Base-by-base conservation (phyloP, 2,888 invertebrate species). In the Euphydryas editha region DNA sequence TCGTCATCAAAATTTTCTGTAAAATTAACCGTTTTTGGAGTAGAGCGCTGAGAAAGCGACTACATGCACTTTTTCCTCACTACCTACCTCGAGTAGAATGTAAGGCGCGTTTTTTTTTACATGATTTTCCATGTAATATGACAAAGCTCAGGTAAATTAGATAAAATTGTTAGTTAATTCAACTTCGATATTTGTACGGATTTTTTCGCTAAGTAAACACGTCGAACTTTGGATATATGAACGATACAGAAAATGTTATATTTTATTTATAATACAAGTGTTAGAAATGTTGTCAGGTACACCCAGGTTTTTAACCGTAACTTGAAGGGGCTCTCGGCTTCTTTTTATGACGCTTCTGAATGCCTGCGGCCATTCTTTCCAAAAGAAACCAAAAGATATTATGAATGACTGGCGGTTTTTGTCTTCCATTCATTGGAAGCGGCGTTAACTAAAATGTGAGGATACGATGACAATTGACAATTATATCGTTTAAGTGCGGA, bases 331-430 rank as follows among this genome's bases (percentile, higher is more conserved):
- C 65, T 65, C 67, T 71, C 67, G 61, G 59, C 71, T 64, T 71
- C 68, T 71, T 72, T 73, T 73, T 74, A 67, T 70, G 65, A 70
- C 62, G 54, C 67, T 70, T 67, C 55, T 46, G 58, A 67, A 55
- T 65, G 69, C 73, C 76, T 67, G 75, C 73, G 72, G 75, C 72
- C 58, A 68, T 63, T 62, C 67, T 64, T 66, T 61, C 76, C 74
- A 78, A 77, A 77, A 75, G 74, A 69, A 72, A 72, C 71, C 63
- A 70, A 70, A 72, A 72, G 73, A 73, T 73, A 65, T 75, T 72
- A 72, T 77, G 75, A 77, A 76, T 76, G 77, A 76, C 72, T 67
- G 56, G 69, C 71, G 65, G 73, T 70, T 73, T 75, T 76, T 77
- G 73, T 77, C 68, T 72, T 66, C 68, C 76, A 77, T 78, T 77